Conservation (phyloP, 64 coral and sea anemone species). For the Pocillopora verrucosa region DNA sequence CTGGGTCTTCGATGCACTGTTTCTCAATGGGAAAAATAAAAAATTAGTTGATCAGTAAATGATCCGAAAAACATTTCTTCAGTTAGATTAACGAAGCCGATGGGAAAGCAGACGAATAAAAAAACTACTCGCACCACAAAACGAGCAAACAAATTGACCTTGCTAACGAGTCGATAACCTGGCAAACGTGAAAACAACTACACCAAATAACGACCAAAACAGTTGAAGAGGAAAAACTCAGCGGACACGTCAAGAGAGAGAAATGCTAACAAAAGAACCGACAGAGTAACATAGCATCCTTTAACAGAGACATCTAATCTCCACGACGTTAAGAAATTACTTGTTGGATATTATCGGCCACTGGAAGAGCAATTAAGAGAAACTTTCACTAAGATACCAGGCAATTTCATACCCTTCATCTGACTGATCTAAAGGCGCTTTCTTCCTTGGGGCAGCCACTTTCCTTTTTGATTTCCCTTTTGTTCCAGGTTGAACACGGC, state of each 20-base stretch:
- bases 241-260: background rate
- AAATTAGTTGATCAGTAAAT: background rate
- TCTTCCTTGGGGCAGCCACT: background rate
- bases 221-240: background rate
- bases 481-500: background rate
- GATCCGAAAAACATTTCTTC: background rate
- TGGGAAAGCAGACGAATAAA: background rate
- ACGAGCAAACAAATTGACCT: no score
- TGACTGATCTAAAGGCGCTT: background rate
- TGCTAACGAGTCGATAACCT: no score
- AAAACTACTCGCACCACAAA: background rate
- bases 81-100: no score
- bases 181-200: no score
- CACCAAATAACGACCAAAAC: background rate
- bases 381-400: background rate
- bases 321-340: no score
- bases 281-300: background rate
- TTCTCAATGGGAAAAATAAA: background rate
- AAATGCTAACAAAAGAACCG: background rate
- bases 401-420: background rate
- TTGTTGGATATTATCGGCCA: no score
- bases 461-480: conserved; percentile 20
- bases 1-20: background rate
- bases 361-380: no score
- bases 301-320: no score